Evolutionary conservation across 1,140 invertebrate genomes (phyloP).

Genomic region (Atta texana): DNA sequence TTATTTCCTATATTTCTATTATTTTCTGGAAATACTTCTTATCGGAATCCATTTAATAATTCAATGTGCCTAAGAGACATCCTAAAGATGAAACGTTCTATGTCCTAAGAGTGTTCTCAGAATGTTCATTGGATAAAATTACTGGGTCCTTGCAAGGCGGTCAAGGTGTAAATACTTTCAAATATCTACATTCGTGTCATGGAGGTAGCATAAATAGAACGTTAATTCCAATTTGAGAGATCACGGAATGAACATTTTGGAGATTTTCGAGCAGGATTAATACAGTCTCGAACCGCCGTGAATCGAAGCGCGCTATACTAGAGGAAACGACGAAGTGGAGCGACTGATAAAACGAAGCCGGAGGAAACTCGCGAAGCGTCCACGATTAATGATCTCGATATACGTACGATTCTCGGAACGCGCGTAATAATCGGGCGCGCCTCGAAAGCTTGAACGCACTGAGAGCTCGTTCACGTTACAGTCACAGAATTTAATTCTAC

Average conservation of each 20-base stretch:
- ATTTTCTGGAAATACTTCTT: no score
- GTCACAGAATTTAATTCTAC: conserved; percentile 6
- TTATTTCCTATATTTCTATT: no score
- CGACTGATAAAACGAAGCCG: conserved; percentile 32
- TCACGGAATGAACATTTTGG: background rate
- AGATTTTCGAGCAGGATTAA: conserved; percentile 5
- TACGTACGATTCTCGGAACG: conserved; percentile 47
- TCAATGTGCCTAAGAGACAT: no score
- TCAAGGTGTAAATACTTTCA: background rate
- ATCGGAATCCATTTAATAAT: no score
- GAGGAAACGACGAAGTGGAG: conserved; percentile 32
- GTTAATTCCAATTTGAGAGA: background rate
- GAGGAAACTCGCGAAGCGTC: conserved; percentile 31
- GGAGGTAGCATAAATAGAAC: background rate
- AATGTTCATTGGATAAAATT: no score
- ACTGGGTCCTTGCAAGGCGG: background rate
- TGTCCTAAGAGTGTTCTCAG: no score
- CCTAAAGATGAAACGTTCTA: no score
- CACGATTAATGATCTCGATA: conserved; percentile 58
- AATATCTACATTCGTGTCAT: background rate
- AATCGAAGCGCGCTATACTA: background rate
- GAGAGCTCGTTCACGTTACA: background rate
- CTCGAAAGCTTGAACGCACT: conserved; percentile 34
- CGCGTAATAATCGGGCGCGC: conserved; percentile 37
- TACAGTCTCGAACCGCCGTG: background rate